Evolutionary conservation across 2,113 vertebrate species (phyloP).

Genomic region (Cyphomyrus discorhynchus): DNA sequence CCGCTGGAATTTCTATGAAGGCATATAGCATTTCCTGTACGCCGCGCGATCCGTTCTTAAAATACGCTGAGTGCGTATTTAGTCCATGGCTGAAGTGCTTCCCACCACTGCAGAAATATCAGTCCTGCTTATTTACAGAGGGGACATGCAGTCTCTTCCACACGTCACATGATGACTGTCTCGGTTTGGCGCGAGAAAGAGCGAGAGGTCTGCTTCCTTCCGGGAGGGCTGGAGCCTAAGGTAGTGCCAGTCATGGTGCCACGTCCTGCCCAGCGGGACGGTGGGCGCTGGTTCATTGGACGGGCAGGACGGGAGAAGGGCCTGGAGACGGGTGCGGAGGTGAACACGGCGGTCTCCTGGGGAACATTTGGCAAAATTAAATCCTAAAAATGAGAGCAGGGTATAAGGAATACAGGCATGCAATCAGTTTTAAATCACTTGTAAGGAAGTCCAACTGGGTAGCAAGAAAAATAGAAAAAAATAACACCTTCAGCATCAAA

Average conservation of each 20-base stretch:
- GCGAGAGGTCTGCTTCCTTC: constrained; percentile 43
- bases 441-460: background rate
- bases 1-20: constrained; percentile 73
- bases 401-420: background rate
- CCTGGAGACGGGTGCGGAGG: constrained; percentile 52
- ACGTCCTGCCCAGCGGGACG: constrained; percentile 83
- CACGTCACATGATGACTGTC: constrained; percentile 65
- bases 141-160: constrained; percentile 2
- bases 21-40: constrained; percentile 18
- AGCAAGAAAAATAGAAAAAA: background rate
- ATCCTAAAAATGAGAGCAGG: background rate
- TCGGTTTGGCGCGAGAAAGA: constrained; percentile 62
- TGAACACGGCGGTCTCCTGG: constrained; percentile 43
- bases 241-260: constrained; percentile 56
- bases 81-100: constrained; percentile 28
- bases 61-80: constrained; percentile 27
- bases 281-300: constrained; percentile 83
- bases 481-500: background rate
- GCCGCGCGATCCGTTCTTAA: constrained; percentile 20
- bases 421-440: background rate
- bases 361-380: constrained; percentile 5
- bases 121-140: constrained; percentile 48
- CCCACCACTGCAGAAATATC: constrained; percentile 21
- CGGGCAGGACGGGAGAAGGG: constrained; percentile 86
- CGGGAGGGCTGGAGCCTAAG: constrained; percentile 45